These are phyloP conservation scores for Troides helena DNA, from an alignment of 2,888 invertebrate genomes.

Conservation along the genomic window DNA sequence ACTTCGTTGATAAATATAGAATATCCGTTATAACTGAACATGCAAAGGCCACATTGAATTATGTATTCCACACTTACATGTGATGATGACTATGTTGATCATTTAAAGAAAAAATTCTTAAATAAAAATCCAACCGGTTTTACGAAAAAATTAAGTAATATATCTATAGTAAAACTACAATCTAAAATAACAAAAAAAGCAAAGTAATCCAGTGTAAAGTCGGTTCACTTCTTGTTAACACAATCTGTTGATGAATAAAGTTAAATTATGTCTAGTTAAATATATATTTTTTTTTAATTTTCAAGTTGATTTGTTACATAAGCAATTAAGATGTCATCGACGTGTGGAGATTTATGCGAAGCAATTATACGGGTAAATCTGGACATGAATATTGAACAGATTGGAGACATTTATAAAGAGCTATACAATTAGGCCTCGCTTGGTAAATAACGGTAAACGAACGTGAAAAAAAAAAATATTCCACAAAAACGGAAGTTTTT, in stretches of 20 bases:
- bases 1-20: no score
- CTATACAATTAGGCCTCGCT: conserved; percentile 53
- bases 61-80: no score
- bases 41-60: no score
- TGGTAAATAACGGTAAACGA: conserved; percentile 17
- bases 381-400: conserved; percentile 71
- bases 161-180: neutral
- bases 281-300: conserved; percentile 40
- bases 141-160: neutral
- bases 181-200: conserved; percentile 1
- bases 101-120: no score
- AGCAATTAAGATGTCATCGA: conserved; percentile 76
- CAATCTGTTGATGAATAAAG: conserved; percentile 40
- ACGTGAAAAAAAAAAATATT: conserved; percentile 5
- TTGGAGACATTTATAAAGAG: conserved; percentile 63
- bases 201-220: conserved; percentile 14
- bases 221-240: conserved; percentile 3
- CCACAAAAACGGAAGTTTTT: neutral
- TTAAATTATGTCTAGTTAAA: conserved; percentile 44
- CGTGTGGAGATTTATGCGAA: conserved; percentile 69
- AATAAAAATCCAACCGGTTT: no score
- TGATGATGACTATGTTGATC: no score
- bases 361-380: conserved; percentile 71
- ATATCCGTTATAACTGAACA: no score
- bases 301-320: conserved; percentile 64